phyloP scores from a whole-genome alignment of 2,113 vertebrate species.

The Archilochus colubris region DNA sequence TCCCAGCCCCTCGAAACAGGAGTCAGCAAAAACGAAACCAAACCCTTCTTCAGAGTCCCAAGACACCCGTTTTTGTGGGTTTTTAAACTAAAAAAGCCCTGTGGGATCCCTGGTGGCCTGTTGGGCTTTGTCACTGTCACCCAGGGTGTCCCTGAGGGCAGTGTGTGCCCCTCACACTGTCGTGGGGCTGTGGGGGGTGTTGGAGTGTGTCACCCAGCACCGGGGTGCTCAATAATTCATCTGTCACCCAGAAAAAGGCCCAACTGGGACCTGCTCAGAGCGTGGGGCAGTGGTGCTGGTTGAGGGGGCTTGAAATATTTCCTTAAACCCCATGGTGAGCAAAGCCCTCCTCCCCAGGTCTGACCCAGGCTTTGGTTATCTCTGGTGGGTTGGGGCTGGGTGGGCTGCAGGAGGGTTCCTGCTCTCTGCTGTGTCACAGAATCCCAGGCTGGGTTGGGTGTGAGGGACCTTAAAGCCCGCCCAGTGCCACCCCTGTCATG shows the following conservation, averaged over 20 bases:
- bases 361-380: neutral
- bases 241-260: slow-evolving; percentile 20
- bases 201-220: neutral
- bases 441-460: too few species aligned
- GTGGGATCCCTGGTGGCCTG: neutral
- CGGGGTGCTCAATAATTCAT: slow-evolving; percentile 14
- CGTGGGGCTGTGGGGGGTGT: neutral
- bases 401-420: neutral
- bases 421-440: too few species aligned
- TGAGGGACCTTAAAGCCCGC: too few species aligned
- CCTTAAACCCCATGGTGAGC: neutral
- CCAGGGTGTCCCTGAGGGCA: fast-evolving
- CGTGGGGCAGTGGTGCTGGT: neutral
- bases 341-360: fast-evolving
- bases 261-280: neutral
- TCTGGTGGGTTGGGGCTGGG: neutral
- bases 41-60: too few species aligned
- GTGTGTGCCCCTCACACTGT: fast-evolving
- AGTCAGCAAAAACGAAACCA: neutral
- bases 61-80: neutral
- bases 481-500: too few species aligned
- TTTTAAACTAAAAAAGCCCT: neutral
- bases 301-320: neutral
- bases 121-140: neutral
- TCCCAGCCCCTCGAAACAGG: neutral